These are phyloP conservation scores for Drosophila algonquin DNA, from an alignment of 2,888 invertebrate genomes.

Conservation along the genomic window DNA sequence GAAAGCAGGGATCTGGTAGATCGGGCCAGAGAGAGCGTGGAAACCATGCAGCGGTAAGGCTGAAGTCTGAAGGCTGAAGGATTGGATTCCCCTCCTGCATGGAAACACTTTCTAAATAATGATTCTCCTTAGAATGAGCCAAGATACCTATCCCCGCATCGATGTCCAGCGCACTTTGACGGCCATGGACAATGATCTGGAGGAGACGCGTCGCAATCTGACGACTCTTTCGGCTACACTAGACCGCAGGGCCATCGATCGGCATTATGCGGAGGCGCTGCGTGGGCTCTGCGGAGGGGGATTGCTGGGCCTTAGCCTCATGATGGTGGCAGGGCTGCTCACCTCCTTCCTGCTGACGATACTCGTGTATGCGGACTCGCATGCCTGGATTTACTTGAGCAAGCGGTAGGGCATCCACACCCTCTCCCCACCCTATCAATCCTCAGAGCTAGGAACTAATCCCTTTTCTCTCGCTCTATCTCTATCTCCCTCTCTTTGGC, in stretches of 20 bases:
- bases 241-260: conserved; percentile 92
- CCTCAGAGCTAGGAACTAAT: no score
- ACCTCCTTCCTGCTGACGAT: conserved; percentile 96
- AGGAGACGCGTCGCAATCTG: conserved; percentile 83
- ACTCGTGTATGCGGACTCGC: conserved; percentile 96
- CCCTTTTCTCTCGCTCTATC: background rate
- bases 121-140: conserved; percentile 81
- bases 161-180: conserved; percentile 81
- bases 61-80: fast-evolving
- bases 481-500: conserved; percentile 14
- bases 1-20: conserved; percentile 84
- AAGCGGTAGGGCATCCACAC: conserved; percentile 88
- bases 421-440: background rate
- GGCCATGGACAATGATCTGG: conserved; percentile 82
- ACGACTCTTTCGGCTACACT: conserved; percentile 87
- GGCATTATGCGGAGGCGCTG: conserved; percentile 91
- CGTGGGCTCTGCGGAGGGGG: conserved; percentile 93
- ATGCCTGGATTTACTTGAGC: conserved; percentile 97
- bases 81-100: background rate
- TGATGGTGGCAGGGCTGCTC: conserved; percentile 93
- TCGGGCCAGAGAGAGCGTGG: conserved; percentile 83
- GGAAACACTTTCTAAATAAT: background rate
- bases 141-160: conserved; percentile 83
- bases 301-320: conserved; percentile 91
- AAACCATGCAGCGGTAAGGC: conserved; percentile 80